A percentile compares a stretch with the other conserved stretches of the same genome.
These are phyloP conservation scores for Meloidogyne chitwoodi DNA, from an alignment of 1,140 invertebrate species.

Conservation along the genomic window DNA sequence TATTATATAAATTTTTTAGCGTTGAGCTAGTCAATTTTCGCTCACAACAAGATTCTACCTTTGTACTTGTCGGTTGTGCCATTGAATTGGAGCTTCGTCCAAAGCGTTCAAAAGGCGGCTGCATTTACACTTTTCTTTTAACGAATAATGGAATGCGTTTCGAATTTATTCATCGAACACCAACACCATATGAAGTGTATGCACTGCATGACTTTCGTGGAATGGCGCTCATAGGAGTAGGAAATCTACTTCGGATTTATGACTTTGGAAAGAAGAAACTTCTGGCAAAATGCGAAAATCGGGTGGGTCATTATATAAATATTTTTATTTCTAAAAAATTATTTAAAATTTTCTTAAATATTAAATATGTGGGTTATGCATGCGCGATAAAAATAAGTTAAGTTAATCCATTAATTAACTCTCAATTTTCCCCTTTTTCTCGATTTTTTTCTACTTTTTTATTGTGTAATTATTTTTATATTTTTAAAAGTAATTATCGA, in stretches of 20 bases:
- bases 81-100: slow-evolving; percentile 86
- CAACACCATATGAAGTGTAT: slow-evolving; percentile 74
- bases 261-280: slow-evolving; percentile 95
- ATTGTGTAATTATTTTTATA: background rate
- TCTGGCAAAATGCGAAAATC: slow-evolving; percentile 95
- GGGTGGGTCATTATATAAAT: slow-evolving; percentile 64
- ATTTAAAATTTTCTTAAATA: no score
- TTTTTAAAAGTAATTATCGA: background rate
- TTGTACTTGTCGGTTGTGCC: slow-evolving; percentile 79
- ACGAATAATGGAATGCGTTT: slow-evolving; percentile 68
- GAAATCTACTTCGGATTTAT: slow-evolving; percentile 83
- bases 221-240: slow-evolving; percentile 82
- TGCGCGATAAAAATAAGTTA: no score
- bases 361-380: no score
- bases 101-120: slow-evolving; percentile 73
- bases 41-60: slow-evolving; percentile 69
- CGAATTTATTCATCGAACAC: slow-evolving; percentile 86
- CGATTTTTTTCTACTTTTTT: no score
- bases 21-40: slow-evolving; percentile 72
- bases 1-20: slow-evolving; percentile 61
- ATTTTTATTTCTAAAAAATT: background rate
- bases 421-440: no score
- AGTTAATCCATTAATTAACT: no score
- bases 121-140: slow-evolving; percentile 76
- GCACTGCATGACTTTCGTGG: slow-evolving; percentile 87